phyloP scores from a whole-genome alignment of 2,113 vertebrate genomes.

The Capricornis sumatraensis region DNA sequence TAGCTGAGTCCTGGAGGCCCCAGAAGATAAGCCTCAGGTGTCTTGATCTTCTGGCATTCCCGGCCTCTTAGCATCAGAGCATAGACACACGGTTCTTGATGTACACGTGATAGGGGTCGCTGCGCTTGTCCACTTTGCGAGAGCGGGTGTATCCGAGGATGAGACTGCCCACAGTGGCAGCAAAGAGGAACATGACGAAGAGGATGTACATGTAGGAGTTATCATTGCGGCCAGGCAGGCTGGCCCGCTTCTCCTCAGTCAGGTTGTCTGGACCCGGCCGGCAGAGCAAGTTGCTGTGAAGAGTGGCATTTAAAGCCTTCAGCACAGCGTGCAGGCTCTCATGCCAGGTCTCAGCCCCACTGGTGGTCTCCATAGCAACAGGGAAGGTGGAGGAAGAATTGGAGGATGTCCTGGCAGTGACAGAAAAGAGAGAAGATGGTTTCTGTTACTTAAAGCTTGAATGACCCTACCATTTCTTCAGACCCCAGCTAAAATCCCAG shows the following conservation, averaged over 20 bases:
- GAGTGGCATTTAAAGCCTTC: slow-evolving; percentile 75
- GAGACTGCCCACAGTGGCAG: slow-evolving; percentile 81
- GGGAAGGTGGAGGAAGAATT: neutral
- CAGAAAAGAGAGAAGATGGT: slow-evolving; percentile 5
- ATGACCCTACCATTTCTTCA: neutral
- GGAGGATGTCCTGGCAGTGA: neutral
- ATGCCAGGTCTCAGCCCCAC: slow-evolving; percentile 70
- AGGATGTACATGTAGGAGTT: slow-evolving; percentile 85
- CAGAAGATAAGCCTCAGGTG: neutral
- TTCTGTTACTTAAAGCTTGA: slow-evolving; percentile 11
- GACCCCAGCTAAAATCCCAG: neutral
- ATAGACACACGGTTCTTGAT: slow-evolving; percentile 85
- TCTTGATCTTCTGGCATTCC: neutral
- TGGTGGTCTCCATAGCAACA: slow-evolving; percentile 67
- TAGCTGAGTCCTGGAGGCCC: neutral
- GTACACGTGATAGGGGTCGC: slow-evolving; percentile 84
- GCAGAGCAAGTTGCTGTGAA: slow-evolving; percentile 59
- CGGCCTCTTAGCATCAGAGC: slow-evolving; percentile 68
- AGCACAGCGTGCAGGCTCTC: slow-evolving; percentile 72
- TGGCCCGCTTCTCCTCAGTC: accelerated
- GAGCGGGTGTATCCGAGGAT: slow-evolving; percentile 84
- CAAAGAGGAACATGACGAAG: slow-evolving; percentile 85
- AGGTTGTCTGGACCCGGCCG: neutral
- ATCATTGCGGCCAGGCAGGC: slow-evolving; percentile 46
- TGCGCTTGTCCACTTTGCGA: slow-evolving; percentile 81